Base-by-base conservation (phyloP, 2,888 invertebrate genomes). In the Amphipoea oculea region DNA sequence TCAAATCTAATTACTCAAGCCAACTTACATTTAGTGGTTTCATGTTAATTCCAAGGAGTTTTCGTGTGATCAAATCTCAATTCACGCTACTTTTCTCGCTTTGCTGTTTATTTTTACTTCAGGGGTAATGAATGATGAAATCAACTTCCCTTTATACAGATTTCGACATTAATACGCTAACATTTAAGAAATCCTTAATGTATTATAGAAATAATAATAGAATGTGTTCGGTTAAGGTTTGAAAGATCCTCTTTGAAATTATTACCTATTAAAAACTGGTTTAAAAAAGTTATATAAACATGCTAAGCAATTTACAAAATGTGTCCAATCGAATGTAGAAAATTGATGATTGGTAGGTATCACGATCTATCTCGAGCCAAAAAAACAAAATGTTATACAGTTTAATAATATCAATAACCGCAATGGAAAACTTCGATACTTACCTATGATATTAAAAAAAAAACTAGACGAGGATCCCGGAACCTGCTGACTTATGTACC, bases 1-100 rank as follows among this genome's bases (percentile, higher is more conserved):
- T 79, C 63, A 87, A 79, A 62, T 66, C 45, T 68, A 74, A 87
- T 87, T 77, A 87, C 84, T 85, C 68, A 71, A 75, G 36, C 62
- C 48, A 48, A 71, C 69, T 74, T 68, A 82, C 60, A 76, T 78
- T 70, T 78, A 54, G 78, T 78, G 71, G 66, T 68, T 86, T 83
- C 73, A 84, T 81, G 85, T 20, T 81, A 84, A 85, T 81, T 73
- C 29, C 75, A 78, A 65, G 51, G 29, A 72, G 65, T 73, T 51
- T 69, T 66, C n/a, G 60, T 66, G 71, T 76, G 69, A 80, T 82
- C 69, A 85, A 78, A 81, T 68, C 72, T 78, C 66, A 76, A 76
- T 78, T 73, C 75, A 76, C 48, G 12, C 12, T 69, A 67, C 70
- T 70, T 85, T 78, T 82, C 68, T 76, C 29, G n/a, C 74, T 76